Percentiles rank a stretch among this genome's conserved stretches.
These are phyloP conservation scores for Troilus luridus DNA, from an alignment of 2,888 invertebrate species.

Conservation along the genomic window DNA sequence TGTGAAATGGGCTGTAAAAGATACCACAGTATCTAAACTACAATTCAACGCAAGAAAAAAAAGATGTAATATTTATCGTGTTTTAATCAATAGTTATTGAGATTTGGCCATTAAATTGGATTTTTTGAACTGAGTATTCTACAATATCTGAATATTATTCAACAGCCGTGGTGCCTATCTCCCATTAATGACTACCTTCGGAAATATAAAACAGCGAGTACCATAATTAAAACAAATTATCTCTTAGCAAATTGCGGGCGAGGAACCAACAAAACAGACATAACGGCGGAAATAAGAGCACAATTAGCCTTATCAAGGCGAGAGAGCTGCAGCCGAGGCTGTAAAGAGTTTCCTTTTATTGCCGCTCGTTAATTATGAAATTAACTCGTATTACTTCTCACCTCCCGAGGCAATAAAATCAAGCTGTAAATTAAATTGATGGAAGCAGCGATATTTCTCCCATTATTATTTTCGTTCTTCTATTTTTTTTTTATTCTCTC, in stretches of 20 bases:
- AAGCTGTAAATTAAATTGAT: slow-evolving; percentile 31
- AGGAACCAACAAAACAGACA: slow-evolving; percentile 37
- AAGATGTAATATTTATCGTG: no score
- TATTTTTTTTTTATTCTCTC: not conserved
- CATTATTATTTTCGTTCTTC: not conserved
- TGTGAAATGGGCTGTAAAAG: no score
- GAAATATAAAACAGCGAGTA: not conserved
- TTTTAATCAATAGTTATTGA: no score
- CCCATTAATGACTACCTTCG: not conserved
- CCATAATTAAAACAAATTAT: slow-evolving; percentile 30
- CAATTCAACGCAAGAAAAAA: no score
- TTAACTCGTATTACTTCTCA: slow-evolving; percentile 49
- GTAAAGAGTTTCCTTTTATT: slow-evolving; percentile 34
- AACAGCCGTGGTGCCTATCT: not conserved
- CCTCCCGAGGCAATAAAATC: slow-evolving; percentile 32
- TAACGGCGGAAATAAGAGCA: not conserved
- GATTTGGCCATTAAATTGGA: no score
- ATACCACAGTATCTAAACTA: no score
- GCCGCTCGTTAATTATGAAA: slow-evolving; percentile 45
- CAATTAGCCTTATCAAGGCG: slow-evolving; percentile 40
- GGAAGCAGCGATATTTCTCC: slow-evolving; percentile 37
- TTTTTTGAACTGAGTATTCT: no score
- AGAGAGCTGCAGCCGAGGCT: not conserved
- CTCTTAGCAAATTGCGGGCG: not conserved
- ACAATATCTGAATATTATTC: slow-evolving; percentile 1